Percentiles rank a stretch among this genome's conserved stretches.
Evolutionary conservation across 2,888 invertebrate genomes (phyloP).

Genomic region (Rotaria sp.): DNA sequence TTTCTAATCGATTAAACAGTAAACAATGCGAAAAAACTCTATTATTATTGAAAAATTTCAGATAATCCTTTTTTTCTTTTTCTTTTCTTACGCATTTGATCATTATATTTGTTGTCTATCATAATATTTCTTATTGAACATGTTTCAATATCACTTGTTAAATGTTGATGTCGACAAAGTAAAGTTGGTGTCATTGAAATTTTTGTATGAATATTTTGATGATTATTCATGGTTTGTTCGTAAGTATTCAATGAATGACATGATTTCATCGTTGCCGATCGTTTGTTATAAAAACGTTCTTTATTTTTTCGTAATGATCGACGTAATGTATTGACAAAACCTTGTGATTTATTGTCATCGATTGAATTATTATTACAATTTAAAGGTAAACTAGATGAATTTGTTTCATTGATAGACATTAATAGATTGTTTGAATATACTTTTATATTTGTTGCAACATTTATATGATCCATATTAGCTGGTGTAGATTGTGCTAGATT

Average conservation of each 20-base stretch:
- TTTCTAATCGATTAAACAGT: too few relatives aligned
- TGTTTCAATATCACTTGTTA: background rate
- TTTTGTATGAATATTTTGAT: background rate
- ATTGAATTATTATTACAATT: background rate
- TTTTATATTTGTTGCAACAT: background rate
- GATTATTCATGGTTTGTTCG: background rate
- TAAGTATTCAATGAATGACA: background rate
- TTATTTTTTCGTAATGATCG: constrained; percentile 20
- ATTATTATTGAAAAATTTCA: too few relatives aligned
- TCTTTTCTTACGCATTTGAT: background rate
- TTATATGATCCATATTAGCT: background rate
- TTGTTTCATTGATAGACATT: background rate
- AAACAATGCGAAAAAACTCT: too few relatives aligned
- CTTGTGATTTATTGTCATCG: background rate
- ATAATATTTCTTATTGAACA: background rate
- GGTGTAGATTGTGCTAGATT: background rate
- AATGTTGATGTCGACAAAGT: background rate
- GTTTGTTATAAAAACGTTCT: constrained; percentile 30
- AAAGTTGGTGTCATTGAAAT: background rate
- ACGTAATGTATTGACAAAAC: background rate
- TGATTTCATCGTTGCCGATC: constrained; percentile 3
- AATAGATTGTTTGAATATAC: background rate
- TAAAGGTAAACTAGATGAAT: background rate
- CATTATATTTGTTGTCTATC: background rate
- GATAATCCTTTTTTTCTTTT: background rate